phyloP scores from a whole-genome alignment of 1,140 invertebrate species.

The Drosophila obscura region DNA sequence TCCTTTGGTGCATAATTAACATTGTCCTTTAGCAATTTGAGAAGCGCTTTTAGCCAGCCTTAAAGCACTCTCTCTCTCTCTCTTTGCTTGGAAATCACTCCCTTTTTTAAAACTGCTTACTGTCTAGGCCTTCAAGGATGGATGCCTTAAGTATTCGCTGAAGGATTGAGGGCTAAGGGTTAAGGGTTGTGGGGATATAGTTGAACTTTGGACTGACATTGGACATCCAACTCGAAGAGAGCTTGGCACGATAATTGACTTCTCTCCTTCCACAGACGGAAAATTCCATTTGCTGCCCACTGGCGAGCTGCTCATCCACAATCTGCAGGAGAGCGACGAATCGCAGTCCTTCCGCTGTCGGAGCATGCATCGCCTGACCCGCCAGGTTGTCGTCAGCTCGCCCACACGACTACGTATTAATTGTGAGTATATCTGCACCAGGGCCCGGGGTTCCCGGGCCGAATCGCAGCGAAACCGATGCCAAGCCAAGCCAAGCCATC shows the following conservation, averaged over 20 bases:
- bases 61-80: slow-evolving; percentile 31
- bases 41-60: slow-evolving; percentile 62
- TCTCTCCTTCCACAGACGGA: slow-evolving; percentile 86
- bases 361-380: slow-evolving; percentile 91
- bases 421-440: slow-evolving; percentile 85
- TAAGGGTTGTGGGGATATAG: slow-evolving; percentile 15
- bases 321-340: slow-evolving; percentile 90
- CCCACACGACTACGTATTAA: slow-evolving; percentile 89
- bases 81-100: background rate
- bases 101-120: background rate
- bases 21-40: slow-evolving; percentile 82
- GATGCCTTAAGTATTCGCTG: slow-evolving; percentile 15
- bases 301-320: slow-evolving; percentile 91
- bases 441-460: background rate
- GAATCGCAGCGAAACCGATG: background rate
- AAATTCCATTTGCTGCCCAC: slow-evolving; percentile 91
- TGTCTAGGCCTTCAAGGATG: background rate
- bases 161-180: slow-evolving; percentile 31
- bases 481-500: too few species aligned
- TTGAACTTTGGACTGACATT: background rate
- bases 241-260: background rate
- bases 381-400: slow-evolving; percentile 89
- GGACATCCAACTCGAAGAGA: slow-evolving; percentile 5
- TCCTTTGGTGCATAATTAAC: slow-evolving; percentile 81
- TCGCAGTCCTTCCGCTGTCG: slow-evolving; percentile 90